Percentiles rank a stretch among this genome's conserved stretches.
phyloP scores from a whole-genome alignment of 2,888 invertebrate genomes.

The Neocrepidodera transversa region DNA sequence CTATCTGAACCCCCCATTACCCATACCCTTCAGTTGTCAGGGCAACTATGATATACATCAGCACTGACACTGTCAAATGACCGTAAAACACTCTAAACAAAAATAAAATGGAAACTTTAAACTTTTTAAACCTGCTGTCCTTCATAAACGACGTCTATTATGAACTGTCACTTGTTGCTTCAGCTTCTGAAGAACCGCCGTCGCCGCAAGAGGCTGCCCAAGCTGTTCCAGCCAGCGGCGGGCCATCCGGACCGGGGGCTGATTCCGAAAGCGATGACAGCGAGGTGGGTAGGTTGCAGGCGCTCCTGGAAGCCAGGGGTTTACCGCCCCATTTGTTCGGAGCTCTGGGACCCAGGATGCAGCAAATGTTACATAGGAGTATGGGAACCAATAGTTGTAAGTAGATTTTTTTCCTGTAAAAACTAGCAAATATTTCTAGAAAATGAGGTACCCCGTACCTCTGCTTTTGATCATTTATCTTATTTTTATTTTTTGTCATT shows the following conservation, averaged over 20 bases:
- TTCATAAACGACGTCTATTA: conserved; percentile 23
- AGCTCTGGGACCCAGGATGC: conserved; percentile 95
- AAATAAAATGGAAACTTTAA: conserved; percentile 32
- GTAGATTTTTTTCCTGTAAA: conserved; percentile 40
- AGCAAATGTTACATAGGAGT: conserved; percentile 91
- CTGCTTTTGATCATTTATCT: no score
- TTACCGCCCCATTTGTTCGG: conserved; percentile 97
- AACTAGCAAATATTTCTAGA: conserved; percentile 8
- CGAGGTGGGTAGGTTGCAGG: conserved; percentile 94
- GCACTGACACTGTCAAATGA: conserved; percentile 27
- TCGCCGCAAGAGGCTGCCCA: conserved; percentile 59
- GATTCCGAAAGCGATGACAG: conserved; percentile 88
- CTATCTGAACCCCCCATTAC: neutral
- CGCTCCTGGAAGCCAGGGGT: conserved; percentile 91
- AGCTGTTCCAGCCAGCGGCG: conserved; percentile 53
- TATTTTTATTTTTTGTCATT: no score
- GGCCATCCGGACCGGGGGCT: conserved; percentile 50
- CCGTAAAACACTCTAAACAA: neutral
- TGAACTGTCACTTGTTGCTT: conserved; percentile 29
- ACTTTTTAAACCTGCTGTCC: conserved; percentile 27
- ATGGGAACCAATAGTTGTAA: conserved; percentile 86
- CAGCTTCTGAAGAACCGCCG: conserved; percentile 58
- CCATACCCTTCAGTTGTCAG: neutral
- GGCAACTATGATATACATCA: neutral
- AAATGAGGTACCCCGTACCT: neutral